Conservation (phyloP, 1,140 invertebrate genomes). For the Steinernema feltiae region DNA sequence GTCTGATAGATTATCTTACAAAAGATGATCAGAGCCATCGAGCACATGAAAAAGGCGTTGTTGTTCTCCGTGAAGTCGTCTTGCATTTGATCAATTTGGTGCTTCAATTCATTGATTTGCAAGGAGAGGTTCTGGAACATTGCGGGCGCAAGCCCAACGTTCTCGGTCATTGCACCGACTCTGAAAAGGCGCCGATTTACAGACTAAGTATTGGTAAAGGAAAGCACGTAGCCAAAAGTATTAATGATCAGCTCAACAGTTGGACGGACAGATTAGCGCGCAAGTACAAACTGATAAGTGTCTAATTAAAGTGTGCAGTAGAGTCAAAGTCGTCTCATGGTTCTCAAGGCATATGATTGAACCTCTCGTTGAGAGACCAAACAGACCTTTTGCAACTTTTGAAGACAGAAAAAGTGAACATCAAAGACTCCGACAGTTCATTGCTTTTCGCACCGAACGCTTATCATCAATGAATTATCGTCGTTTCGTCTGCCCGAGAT, state of each 20-base stretch:
- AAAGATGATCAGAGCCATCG: constrained; percentile 39
- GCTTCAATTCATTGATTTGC: constrained; percentile 25
- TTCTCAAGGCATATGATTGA: neutral
- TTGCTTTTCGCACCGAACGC: no score
- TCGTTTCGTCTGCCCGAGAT: no score
- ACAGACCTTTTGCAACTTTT: no score
- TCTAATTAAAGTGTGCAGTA: neutral
- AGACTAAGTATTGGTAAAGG: no score
- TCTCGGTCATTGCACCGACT: neutral
- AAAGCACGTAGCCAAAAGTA: no score
- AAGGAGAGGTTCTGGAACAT: constrained; percentile 16
- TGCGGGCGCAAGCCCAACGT: neutral
- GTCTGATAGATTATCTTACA: constrained; percentile 18
- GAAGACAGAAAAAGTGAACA: no score
- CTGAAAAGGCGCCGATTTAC: neutral
- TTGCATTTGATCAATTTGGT: constrained; percentile 18
- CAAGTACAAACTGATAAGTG: constrained; percentile 9
- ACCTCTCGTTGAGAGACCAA: neutral
- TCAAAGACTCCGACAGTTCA: no score
- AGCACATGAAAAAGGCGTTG: constrained; percentile 37
- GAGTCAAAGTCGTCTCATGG: neutral
- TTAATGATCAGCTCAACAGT: no score
- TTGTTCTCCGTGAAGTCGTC: constrained; percentile 31
- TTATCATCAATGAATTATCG: no score
- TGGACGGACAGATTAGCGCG: neutral